Percentiles rank a stretch among this genome's conserved stretches.
phyloP scores from a whole-genome alignment of 2,888 invertebrate species.

The Byasa hedistus region DNA sequence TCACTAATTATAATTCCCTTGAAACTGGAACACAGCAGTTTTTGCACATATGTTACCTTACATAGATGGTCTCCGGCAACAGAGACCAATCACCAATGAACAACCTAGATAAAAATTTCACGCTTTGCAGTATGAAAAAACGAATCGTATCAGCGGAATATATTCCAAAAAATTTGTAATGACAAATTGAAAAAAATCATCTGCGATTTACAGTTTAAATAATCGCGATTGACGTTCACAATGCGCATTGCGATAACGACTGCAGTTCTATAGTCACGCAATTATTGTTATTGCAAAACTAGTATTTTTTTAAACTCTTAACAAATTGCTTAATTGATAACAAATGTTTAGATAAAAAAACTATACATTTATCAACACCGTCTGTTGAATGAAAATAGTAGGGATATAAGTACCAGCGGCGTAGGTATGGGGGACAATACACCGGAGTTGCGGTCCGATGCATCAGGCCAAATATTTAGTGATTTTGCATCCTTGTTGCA shows the following conservation, averaged over 20 bases:
- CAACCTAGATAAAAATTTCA: no score
- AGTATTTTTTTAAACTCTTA: not conserved
- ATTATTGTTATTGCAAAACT: not conserved
- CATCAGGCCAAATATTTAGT: conserved; percentile 11
- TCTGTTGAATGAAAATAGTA: conserved; percentile 16
- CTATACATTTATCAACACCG: conserved; percentile 11
- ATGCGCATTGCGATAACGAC: not conserved
- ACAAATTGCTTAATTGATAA: not conserved
- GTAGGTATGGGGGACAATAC: conserved; percentile 29
- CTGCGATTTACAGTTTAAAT: not conserved
- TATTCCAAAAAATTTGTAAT: not conserved
- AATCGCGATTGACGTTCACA: not conserved
- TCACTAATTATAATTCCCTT: no score
- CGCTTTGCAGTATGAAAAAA: no score
- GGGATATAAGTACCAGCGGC: conserved; percentile 10
- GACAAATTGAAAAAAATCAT: not conserved
- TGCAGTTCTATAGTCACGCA: not conserved
- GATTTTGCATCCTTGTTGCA: not conserved
- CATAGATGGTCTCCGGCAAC: no score
- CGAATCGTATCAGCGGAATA: no score
- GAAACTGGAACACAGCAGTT: no score
- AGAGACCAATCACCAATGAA: no score
- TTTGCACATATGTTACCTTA: no score
- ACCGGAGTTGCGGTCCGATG: conserved; percentile 30
- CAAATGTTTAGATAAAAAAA: not conserved